Evolutionary conservation across 1,140 invertebrate genomes (phyloP).

Genomic region (Diorhabda sublineata): DNA sequence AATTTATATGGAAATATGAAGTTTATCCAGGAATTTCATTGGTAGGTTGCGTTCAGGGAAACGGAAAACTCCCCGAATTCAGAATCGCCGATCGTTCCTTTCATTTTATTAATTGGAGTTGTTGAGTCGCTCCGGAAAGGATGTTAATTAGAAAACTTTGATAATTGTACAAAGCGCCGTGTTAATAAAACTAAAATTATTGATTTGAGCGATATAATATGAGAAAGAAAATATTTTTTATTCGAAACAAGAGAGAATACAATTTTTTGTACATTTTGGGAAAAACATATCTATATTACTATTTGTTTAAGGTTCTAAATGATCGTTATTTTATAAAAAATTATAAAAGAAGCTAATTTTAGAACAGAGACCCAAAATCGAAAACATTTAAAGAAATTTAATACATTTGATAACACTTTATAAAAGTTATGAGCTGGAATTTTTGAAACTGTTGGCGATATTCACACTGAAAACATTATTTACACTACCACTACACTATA

Average conservation of each 20-base stretch:
- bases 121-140: background rate
- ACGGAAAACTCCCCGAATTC: background rate
- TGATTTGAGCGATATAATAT: background rate
- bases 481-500: too few species aligned
- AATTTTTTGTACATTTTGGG: too few species aligned
- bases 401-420: too few species aligned
- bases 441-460: too few species aligned
- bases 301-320: too few species aligned
- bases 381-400: too few species aligned
- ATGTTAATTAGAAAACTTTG: constrained; percentile 9
- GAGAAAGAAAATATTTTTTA: background rate
- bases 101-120: constrained; percentile 7
- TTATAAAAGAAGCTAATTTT: too few species aligned
- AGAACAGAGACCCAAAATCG: too few species aligned
- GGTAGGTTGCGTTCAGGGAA: background rate
- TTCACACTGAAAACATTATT: too few species aligned
- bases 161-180: constrained; percentile 1
- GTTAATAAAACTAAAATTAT: background rate
- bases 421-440: too few species aligned
- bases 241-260: background rate
- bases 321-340: too few species aligned
- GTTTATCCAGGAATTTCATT: background rate
- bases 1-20: constrained; percentile 3
- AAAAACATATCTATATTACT: too few species aligned
- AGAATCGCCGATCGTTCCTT: background rate